Evolutionary conservation across 2,888 invertebrate genomes (phyloP).

Genomic region (Chalcis sispes): DNA sequence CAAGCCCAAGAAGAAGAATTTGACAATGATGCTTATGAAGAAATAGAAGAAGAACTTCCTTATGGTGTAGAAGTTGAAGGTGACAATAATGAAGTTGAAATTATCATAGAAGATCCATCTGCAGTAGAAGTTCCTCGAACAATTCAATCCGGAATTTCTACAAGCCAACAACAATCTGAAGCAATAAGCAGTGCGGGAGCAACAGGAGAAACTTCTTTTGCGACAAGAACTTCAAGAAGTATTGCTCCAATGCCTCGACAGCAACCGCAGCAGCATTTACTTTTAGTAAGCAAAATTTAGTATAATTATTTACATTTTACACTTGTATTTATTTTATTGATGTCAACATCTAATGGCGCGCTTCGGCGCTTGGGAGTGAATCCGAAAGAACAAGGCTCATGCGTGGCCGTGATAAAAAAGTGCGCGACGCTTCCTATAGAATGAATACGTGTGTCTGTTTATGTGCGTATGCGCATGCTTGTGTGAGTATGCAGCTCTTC

Average conservation of each 20-base stretch:
- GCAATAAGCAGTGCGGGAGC: slow-evolving; percentile 84
- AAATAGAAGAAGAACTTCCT: slow-evolving; percentile 73
- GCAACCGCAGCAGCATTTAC: slow-evolving; percentile 76
- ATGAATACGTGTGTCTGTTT: too few relatives aligned
- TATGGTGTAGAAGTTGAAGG: slow-evolving; percentile 76
- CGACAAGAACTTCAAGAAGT: slow-evolving; percentile 73
- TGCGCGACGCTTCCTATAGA: too few relatives aligned
- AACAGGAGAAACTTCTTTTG: slow-evolving; percentile 72
- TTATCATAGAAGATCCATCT: slow-evolving; percentile 79
- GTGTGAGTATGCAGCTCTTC: too few relatives aligned
- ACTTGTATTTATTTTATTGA: too few relatives aligned
- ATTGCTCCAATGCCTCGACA: slow-evolving; percentile 78
- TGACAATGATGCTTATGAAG: slow-evolving; percentile 77
- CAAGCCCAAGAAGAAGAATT: slow-evolving; percentile 76
- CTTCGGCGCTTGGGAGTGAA: too few relatives aligned
- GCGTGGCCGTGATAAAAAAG: too few relatives aligned
- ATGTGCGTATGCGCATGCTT: too few relatives aligned
- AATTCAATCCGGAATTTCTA: slow-evolving; percentile 74
- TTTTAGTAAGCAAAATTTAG: slow-evolving; percentile 69
- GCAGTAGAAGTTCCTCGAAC: slow-evolving; percentile 82
- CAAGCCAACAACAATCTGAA: slow-evolving; percentile 80
- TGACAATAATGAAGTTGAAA: slow-evolving; percentile 81
- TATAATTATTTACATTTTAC: neutral
- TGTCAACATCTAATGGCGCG: too few relatives aligned
- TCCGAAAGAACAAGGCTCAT: too few relatives aligned